Conservation (phyloP, 2,888 invertebrate species). For the Oxyteleia sp. region DNA sequence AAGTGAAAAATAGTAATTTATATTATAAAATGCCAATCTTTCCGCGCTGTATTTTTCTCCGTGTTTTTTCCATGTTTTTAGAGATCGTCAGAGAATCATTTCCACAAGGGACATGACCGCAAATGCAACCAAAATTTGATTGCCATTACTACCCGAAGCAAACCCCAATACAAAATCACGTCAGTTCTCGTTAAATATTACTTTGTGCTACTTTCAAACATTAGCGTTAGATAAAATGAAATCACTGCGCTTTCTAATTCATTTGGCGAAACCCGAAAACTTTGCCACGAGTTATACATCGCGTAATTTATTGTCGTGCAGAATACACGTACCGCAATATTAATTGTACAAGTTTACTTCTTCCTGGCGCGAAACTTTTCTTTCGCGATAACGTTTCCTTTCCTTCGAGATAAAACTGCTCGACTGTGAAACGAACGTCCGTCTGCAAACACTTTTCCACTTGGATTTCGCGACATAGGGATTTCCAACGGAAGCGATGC, state of each 20-base stretch:
- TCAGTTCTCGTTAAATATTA: not conserved
- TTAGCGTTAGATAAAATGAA: slow-evolving; percentile 50
- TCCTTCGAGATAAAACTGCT: slow-evolving; percentile 44
- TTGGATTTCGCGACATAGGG: too few species aligned
- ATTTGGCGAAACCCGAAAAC: slow-evolving; percentile 54
- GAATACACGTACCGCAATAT: slow-evolving; percentile 58
- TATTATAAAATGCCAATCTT: too few species aligned
- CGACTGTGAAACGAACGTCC: not conserved
- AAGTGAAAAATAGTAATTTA: too few species aligned
- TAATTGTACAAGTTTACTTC: slow-evolving; percentile 61
- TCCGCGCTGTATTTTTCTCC: too few species aligned
- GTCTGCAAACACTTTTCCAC: slow-evolving; percentile 12
- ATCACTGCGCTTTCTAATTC: slow-evolving; percentile 50
- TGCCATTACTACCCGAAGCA: too few species aligned
- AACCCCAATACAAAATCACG: too few species aligned
- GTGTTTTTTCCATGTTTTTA: too few species aligned
- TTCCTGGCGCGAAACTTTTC: slow-evolving; percentile 48
- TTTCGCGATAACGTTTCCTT: too few species aligned
- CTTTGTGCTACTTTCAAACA: slow-evolving; percentile 37
- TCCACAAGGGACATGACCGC: too few species aligned
- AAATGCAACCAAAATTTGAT: too few species aligned
- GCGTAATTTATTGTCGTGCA: slow-evolving; percentile 59
- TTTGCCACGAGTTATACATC: slow-evolving; percentile 42
- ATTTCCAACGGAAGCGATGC: not conserved
- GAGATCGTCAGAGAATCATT: too few species aligned